Percentiles rank a stretch among this genome's conserved stretches.
These are phyloP conservation scores for Ageneiosus marmoratus DNA, from an alignment of 2,113 vertebrate species.

Conservation along the genomic window DNA sequence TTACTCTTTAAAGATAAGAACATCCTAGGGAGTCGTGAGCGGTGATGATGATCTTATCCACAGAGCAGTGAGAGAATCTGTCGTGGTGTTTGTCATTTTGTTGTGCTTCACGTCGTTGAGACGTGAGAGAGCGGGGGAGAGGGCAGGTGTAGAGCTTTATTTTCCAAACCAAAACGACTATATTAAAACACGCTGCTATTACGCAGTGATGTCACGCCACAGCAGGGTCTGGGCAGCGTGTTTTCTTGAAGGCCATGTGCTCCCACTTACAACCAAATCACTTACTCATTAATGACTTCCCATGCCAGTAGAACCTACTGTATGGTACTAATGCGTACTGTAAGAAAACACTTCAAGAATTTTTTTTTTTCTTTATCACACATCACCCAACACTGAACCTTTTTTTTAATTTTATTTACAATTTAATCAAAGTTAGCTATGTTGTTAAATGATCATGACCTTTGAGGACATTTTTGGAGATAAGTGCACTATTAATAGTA, in stretches of 20 bases:
- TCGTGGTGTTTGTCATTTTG: background rate
- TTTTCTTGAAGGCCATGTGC: conserved; percentile 59
- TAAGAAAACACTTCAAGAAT: background rate
- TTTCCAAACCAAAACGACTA: conserved; percentile 34
- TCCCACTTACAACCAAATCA: conserved; percentile 62
- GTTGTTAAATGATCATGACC: background rate
- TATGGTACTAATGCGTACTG: conserved; percentile 5
- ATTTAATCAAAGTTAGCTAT: background rate
- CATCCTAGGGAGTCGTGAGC: background rate
- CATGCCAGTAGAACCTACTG: conserved; percentile 29
- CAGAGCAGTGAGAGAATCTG: background rate
- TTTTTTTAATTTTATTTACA: background rate
- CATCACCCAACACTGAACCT: too few relatives aligned
- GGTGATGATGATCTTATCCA: background rate
- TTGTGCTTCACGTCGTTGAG: background rate
- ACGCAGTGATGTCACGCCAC: conserved; percentile 47
- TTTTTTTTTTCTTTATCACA: background rate
- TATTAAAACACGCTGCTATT: conserved; percentile 31
- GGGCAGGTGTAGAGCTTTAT: conserved; percentile 31
- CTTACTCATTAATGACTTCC: conserved; percentile 72
- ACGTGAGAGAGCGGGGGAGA: background rate
- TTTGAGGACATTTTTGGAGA: background rate
- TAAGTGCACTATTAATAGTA: background rate
- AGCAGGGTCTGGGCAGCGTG: conserved; percentile 33
- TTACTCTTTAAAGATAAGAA: background rate